Evolutionary conservation across 2,113 vertebrate genomes (phyloP).

Genomic region (Procavia capensis): DNA sequence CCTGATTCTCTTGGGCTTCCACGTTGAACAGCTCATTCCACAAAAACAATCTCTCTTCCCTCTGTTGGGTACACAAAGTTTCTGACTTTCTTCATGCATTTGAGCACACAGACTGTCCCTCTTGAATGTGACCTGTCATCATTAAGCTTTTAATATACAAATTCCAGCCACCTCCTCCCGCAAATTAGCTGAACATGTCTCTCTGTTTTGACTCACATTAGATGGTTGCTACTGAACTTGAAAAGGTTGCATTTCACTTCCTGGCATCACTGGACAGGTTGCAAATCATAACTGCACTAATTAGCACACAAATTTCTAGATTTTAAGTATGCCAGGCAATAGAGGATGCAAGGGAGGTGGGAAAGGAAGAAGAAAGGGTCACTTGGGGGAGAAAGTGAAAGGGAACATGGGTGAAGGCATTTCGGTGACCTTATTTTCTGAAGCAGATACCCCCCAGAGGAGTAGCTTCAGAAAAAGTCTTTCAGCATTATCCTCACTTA

Average conservation of each 20-base stretch:
- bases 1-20: conserved; percentile 54
- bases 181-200: conserved; percentile 72
- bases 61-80: conserved; percentile 61
- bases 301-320: conserved; percentile 77
- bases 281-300: conserved; percentile 83
- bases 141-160: conserved; percentile 65
- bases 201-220: conserved; percentile 79
- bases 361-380: not conserved
- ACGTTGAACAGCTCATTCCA: conserved; percentile 65
- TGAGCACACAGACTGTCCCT: conserved; percentile 61
- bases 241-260: conserved; percentile 79
- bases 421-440: conserved; percentile 38
- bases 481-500: not conserved
- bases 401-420: not conserved
- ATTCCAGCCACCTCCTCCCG: not conserved
- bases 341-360: rapidly evolving
- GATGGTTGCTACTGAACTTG: conserved; percentile 74
- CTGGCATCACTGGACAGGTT: conserved; percentile 77
- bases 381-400: not conserved
- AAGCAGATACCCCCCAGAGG: not conserved
- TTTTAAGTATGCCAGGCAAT: conserved; percentile 57
- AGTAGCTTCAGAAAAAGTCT: conserved; percentile 61
- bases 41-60: conserved; percentile 64
- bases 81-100: conserved; percentile 53
- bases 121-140: conserved; percentile 71